These are phyloP conservation scores for Colistium nudipinnis DNA, from an alignment of 2,113 vertebrate genomes.

Conservation along the genomic window DNA sequence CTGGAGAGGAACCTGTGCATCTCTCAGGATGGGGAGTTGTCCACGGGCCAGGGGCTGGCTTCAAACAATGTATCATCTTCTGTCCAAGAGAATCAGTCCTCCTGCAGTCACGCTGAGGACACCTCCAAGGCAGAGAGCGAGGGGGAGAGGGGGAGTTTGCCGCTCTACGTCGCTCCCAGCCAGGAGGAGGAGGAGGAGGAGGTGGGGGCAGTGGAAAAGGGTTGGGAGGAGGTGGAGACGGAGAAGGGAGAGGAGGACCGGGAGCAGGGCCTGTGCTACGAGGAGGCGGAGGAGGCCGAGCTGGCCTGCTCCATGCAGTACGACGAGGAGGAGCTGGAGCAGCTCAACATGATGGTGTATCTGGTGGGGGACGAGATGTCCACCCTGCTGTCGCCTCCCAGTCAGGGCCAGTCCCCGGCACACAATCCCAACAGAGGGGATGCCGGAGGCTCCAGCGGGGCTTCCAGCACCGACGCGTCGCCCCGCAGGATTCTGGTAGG, in stretches of 20 bases:
- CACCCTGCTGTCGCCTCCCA: conserved; percentile 93
- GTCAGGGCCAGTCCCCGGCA: conserved; percentile 89
- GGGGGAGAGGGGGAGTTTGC: conserved; percentile 53
- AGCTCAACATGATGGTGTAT: conserved; percentile 95
- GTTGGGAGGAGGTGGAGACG: conserved; percentile 83
- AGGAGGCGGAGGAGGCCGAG: conserved; percentile 86
- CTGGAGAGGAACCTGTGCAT: conserved; percentile 94
- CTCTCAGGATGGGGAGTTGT: conserved; percentile 89
- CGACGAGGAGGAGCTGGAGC: conserved; percentile 94
- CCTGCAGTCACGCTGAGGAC: conserved; percentile 52
- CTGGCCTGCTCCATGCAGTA: conserved; percentile 98
- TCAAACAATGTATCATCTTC: conserved; percentile 16
- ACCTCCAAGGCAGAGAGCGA: conserved; percentile 30
- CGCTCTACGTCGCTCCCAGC: conserved; percentile 65
- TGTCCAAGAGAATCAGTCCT: conserved; percentile 62
- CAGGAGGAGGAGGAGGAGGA: conserved; percentile 82
- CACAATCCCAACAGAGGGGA: conserved; percentile 67
- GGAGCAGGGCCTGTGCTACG: conserved; percentile 85
- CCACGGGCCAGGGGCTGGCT: conserved; percentile 65
- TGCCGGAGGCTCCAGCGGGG: conserved; percentile 66
- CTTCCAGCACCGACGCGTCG: conserved; percentile 83
- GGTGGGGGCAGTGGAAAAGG: conserved; percentile 83
- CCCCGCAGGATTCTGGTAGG: conserved; percentile 72
- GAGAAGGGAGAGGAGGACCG: conserved; percentile 78
- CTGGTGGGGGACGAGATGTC: conserved; percentile 95